Evolutionary conservation across 2,797 vertebrate species (phyloP).

Genomic region (Tiaroga cobitis): DNA sequence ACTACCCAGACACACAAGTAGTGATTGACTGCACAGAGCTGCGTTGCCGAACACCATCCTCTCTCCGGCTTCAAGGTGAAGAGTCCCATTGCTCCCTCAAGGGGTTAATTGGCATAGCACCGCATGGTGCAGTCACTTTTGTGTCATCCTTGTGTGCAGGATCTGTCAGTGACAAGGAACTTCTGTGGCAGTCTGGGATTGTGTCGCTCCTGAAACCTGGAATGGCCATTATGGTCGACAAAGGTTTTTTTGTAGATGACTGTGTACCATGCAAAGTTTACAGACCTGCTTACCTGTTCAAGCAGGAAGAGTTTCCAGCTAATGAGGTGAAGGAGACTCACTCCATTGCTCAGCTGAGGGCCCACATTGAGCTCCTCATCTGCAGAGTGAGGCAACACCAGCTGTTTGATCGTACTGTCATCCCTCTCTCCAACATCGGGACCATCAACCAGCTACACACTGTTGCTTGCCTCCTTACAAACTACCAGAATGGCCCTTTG

Average conservation of each 20-base stretch:
- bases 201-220: slow-evolving; percentile 16
- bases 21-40: slow-evolving; percentile 43
- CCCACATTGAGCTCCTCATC: neutral
- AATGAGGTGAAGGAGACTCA: neutral
- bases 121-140: slow-evolving; percentile 51
- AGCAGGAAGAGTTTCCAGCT: neutral
- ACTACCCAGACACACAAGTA: slow-evolving; percentile 41
- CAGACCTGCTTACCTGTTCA: slow-evolving; percentile 31
- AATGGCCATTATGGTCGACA: slow-evolving; percentile 54
- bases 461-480: slow-evolving; percentile 32
- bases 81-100: slow-evolving; percentile 39
- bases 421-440: neutral
- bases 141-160: slow-evolving; percentile 37
- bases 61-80: slow-evolving; percentile 22
- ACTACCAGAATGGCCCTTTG: slow-evolving; percentile 28
- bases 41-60: slow-evolving; percentile 29
- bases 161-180: slow-evolving; percentile 38
- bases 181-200: slow-evolving; percentile 39
- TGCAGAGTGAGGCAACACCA: slow-evolving; percentile 13
- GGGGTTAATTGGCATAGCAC: slow-evolving; percentile 48
- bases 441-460: slow-evolving; percentile 28
- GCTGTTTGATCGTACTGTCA: slow-evolving; percentile 9
- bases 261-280: slow-evolving; percentile 40
- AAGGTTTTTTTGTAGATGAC: slow-evolving; percentile 27
- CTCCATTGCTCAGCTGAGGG: neutral